Conservation (phyloP, 2,888 invertebrate species). For the Euphydryas editha region DNA sequence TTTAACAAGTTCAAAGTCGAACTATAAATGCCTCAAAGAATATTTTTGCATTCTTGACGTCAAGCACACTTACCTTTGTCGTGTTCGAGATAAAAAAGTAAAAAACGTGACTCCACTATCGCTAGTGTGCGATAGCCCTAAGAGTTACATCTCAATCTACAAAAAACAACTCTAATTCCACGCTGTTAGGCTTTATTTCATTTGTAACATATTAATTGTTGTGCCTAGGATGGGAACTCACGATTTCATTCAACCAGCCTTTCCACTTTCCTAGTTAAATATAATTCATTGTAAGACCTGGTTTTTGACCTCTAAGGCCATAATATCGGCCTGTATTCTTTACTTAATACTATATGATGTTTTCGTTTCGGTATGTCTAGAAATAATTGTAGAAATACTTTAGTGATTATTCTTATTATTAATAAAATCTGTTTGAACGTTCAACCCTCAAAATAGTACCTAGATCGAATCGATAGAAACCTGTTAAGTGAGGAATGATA, state of each 20-base stretch:
- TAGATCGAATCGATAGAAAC: no score
- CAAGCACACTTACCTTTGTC: slow-evolving; percentile 33
- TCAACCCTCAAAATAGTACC: no score
- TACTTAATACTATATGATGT: neutral
- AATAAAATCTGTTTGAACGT: no score
- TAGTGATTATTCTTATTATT: no score
- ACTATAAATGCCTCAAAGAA: neutral
- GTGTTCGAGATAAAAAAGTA: slow-evolving; percentile 35
- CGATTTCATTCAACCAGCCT: slow-evolving; percentile 52
- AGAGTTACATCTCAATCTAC: neutral
- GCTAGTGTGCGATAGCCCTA: slow-evolving; percentile 39
- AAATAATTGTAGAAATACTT: no score
- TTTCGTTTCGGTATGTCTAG: no score
- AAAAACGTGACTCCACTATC: slow-evolving; percentile 38
- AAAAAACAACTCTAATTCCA: slow-evolving; percentile 10
- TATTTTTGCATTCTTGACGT: slow-evolving; percentile 27
- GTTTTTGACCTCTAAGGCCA: slow-evolving; percentile 34
- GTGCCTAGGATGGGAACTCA: slow-evolving; percentile 46
- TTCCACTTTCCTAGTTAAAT: slow-evolving; percentile 48
- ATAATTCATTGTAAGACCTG: slow-evolving; percentile 35
- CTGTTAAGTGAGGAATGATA: no score
- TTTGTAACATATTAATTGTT: slow-evolving; percentile 26
- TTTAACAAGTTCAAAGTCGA: neutral
- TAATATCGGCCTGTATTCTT: slow-evolving; percentile 4
- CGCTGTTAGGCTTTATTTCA: neutral